Evolutionary conservation across 2,888 invertebrate genomes (phyloP).

Genomic region (Meghimatium bilineatum): DNA sequence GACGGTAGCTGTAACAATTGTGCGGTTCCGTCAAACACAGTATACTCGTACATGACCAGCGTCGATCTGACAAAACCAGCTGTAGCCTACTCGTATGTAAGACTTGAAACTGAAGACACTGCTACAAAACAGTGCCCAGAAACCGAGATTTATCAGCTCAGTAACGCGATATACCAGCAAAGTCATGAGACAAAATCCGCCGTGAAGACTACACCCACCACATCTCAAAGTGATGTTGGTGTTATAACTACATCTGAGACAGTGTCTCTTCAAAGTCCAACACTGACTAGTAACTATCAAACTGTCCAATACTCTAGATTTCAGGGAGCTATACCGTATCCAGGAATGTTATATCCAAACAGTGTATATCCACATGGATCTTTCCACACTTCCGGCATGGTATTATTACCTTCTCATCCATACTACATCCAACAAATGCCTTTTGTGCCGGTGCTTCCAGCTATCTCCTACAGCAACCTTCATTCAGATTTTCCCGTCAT

Average conservation of each 20-base stretch:
- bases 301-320: not conserved
- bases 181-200: not conserved
- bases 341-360: not conserved
- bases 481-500: not conserved
- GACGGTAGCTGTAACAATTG: not conserved
- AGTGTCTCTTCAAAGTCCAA: not conserved
- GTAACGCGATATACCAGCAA: not conserved
- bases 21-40: not conserved
- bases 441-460: not conserved
- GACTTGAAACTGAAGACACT: not conserved
- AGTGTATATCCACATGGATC: not conserved
- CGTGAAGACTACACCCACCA: not conserved
- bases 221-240: not conserved
- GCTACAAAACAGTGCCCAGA: not conserved
- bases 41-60: not conserved
- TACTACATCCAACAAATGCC: constrained; percentile 31
- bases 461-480: not conserved
- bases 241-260: not conserved
- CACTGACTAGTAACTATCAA: not conserved
- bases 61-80: not conserved
- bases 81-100: not conserved
- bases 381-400: not conserved
- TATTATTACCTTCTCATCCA: constrained; percentile 13
- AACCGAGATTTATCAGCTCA: not conserved
- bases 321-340: not conserved